Evolutionary conservation across 2,797 vertebrate species (phyloP), one percentile per base, ranked within the genome.

Genomic region (Anguilla anguilla): DNA sequence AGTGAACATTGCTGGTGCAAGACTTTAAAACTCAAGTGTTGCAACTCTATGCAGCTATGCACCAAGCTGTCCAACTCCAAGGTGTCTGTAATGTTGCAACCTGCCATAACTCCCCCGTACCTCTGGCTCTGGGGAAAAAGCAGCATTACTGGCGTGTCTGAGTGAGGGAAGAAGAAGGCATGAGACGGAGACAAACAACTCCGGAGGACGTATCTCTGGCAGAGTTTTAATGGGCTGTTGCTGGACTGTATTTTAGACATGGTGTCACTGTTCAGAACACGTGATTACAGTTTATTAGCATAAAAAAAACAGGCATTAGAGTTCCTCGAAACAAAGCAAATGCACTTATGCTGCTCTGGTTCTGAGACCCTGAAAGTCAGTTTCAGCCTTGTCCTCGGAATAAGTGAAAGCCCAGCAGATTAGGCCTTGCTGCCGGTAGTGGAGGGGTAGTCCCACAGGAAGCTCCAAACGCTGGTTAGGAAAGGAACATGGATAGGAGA

Each of bases 231-330:
- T 81, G 77, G 43, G 77, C 43, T 81, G 39, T 81, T 81, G 17
- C 43, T 6, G 77, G 43, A 81, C 43, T 81, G 35, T 15, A 19
- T 81, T 46, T 22, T 6, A 81, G 77, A 81, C 77, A 81, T 10
- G 22, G 11, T 19, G 9, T 81, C 77, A 81, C 35, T 87, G 72
- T 85, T 69, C 35, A 89, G 72, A 88, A 84, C 85, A 55, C 88
- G 91, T 90, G 90, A 94, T 92, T 88, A 91, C 85, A 82, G 61
- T 19, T 89, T 91, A 95, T 93, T 90, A 88, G 91, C 93, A 91
- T 92, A 90, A 91, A 87, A 10, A 49, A 61, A 84, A 64, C 84
- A 31, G 51, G 31, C 15, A 6, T 82, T 46, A 49, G 39, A 87
- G 28, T 53, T 72, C 81, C n/a, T 28, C 49, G n/a, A 82, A 77